Evolutionary conservation across 1,140 invertebrate genomes (phyloP).

Genomic region (Acromyrmex echinatior): DNA sequence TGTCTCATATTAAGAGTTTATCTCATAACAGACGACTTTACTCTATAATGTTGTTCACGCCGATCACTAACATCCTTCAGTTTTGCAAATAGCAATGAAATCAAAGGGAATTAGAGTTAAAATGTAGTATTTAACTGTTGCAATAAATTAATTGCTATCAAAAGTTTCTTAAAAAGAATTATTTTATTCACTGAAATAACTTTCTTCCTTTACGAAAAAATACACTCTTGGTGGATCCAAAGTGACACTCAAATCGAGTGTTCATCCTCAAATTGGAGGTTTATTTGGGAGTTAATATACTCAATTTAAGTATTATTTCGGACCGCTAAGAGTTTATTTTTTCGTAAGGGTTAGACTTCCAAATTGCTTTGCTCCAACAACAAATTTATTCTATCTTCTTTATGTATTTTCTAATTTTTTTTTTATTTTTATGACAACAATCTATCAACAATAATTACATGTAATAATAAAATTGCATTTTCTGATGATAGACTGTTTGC

Average conservation of each 20-base stretch:
- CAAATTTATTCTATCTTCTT: neutral
- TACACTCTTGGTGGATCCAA: too few relatives aligned
- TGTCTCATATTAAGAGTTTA: too few relatives aligned
- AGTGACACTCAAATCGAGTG: too few relatives aligned
- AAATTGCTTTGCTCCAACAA: neutral
- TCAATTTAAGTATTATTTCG: too few relatives aligned
- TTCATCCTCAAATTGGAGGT: too few relatives aligned
- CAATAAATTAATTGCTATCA: neutral
- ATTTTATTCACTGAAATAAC: neutral
- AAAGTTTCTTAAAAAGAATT: neutral
- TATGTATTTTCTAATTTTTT: too few relatives aligned
- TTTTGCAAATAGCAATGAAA: neutral
- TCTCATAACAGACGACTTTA: too few relatives aligned
- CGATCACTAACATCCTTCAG: neutral
- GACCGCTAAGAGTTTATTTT: too few relatives aligned
- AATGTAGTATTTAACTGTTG: neutral
- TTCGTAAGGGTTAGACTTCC: too few relatives aligned
- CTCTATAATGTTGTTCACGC: neutral
- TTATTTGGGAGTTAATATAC: too few relatives aligned
- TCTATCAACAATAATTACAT: neutral
- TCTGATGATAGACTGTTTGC: neutral
- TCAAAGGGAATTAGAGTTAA: neutral
- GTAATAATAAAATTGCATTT: neutral
- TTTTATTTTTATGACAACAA: neutral
- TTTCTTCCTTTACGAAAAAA: too few relatives aligned